A percentile compares a stretch with the other conserved stretches of the same genome.
phyloP scores from a whole-genome alignment of 2,797 vertebrate genomes.

The Pseudocheirus occidentalis region DNA sequence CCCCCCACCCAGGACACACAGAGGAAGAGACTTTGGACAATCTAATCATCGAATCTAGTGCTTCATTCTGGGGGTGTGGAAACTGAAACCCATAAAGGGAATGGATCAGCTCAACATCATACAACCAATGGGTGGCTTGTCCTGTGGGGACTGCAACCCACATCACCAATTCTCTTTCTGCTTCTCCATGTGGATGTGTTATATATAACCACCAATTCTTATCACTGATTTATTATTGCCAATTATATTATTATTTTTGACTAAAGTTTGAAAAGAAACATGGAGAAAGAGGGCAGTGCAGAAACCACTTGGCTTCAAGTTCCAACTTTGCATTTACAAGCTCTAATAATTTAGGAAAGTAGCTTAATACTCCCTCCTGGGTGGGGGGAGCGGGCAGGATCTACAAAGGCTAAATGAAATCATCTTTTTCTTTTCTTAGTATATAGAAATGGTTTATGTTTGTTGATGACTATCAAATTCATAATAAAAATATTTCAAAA shows the following conservation, averaged over 20 bases:
- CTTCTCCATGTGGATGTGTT: not conserved
- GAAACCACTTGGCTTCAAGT: not conserved
- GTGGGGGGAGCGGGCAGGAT: too few relatives aligned
- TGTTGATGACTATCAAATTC: too few relatives aligned
- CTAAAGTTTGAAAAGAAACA: not conserved
- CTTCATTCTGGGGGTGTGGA: not conserved
- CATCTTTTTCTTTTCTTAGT: too few relatives aligned
- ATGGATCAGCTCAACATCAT: not conserved
- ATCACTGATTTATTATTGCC: not conserved
- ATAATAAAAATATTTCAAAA: too few relatives aligned
- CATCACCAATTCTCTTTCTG: not conserved
- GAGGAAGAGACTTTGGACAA: not conserved
- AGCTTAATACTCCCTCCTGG: not conserved
- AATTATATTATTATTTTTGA: not conserved
- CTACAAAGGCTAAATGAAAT: too few relatives aligned
- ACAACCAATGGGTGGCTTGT: not conserved
- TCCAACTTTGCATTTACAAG: not conserved
- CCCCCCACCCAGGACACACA: not conserved
- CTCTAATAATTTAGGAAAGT: slow-evolving; percentile 7
- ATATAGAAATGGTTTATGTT: too few relatives aligned
- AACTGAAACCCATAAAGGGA: not conserved
- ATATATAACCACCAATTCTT: not conserved
- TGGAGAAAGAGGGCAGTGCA: not conserved
- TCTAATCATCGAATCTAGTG: not conserved
- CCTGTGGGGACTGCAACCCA: not conserved